phyloP scores from a whole-genome alignment of 2,113 vertebrate species.

The Percina caprodes region DNA sequence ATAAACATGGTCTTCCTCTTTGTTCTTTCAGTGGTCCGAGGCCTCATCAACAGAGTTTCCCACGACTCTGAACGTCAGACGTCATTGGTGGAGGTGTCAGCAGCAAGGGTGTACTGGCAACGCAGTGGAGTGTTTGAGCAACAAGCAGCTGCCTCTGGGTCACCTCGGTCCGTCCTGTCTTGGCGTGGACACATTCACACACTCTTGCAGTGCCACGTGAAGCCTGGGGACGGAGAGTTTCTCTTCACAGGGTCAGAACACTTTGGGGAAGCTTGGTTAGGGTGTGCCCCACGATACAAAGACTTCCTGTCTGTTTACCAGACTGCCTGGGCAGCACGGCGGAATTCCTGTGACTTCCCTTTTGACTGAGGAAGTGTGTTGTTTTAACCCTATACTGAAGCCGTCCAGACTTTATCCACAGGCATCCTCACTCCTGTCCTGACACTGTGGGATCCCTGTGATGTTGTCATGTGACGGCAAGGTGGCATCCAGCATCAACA shows the following conservation, averaged over 20 bases:
- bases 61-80: constrained; percentile 77
- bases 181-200: constrained; percentile 83
- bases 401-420: not conserved
- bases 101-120: constrained; percentile 83
- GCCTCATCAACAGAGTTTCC: constrained; percentile 82
- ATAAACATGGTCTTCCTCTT: not conserved
- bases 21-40: constrained; percentile 83
- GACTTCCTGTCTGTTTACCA: constrained; percentile 84
- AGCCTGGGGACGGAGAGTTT: constrained; percentile 86
- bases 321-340: constrained; percentile 75
- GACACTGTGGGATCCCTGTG: constrained; percentile 36
- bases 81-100: constrained; percentile 78
- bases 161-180: not conserved
- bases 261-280: constrained; percentile 89
- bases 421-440: not conserved
- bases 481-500: constrained; percentile 49
- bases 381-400: not conserved
- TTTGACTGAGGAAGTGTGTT: constrained; percentile 73
- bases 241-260: constrained; percentile 88
- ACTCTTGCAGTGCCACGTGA: constrained; percentile 82
- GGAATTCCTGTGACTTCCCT: constrained; percentile 86
- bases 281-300: constrained; percentile 87
- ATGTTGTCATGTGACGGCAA: constrained; percentile 41
- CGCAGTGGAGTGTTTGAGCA: constrained; percentile 82
- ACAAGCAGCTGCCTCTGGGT: constrained; percentile 35